Percentiles rank a stretch among this genome's conserved stretches.
phyloP scores from a whole-genome alignment of 2,113 vertebrate species.

The Lasiurus cinereus region DNA sequence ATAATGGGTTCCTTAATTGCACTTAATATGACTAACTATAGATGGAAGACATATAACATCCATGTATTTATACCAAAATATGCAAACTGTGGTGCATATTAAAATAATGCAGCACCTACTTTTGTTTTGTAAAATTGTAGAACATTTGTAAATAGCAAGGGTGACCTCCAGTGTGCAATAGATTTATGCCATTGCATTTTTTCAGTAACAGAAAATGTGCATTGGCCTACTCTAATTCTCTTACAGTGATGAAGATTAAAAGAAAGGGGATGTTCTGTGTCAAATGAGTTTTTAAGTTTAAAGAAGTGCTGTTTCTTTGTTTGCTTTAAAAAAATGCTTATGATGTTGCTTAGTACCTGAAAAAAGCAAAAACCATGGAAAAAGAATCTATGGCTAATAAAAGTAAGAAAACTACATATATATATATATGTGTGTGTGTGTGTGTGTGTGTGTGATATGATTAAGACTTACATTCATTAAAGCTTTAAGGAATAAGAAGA shows the following conservation, averaged over 20 bases:
- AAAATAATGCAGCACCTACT: conserved; percentile 50
- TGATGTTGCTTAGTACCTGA: conserved; percentile 14
- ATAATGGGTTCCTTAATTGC: conserved; percentile 51
- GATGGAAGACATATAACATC: conserved; percentile 53
- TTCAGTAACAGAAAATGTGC: conserved; percentile 53
- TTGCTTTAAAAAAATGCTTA: conserved; percentile 49
- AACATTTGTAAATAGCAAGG: conserved; percentile 88
- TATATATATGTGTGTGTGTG: background rate
- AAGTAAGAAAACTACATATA: conserved; percentile 35
- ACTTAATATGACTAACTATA: conserved; percentile 60
- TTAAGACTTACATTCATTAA: conserved; percentile 38
- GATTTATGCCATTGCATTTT: conserved; percentile 85
- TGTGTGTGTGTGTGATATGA: conserved; percentile 40
- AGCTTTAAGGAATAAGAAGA: conserved; percentile 46
- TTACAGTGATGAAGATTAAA: conserved; percentile 25
- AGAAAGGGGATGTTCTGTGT: conserved; percentile 58
- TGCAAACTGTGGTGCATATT: background rate
- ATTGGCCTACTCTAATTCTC: conserved; percentile 65
- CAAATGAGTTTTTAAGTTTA: conserved; percentile 70
- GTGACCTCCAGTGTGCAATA: conserved; percentile 90
- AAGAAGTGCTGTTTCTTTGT: conserved; percentile 26
- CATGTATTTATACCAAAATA: conserved; percentile 61
- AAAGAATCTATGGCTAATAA: conserved; percentile 54
- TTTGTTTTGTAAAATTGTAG: conserved; percentile 80
- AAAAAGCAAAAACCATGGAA: conserved; percentile 35